A percentile compares a stretch with the other conserved stretches of the same genome.
Evolutionary conservation across 2,797 vertebrate species (phyloP).

Genomic region (Pachyuromys duprasi): DNA sequence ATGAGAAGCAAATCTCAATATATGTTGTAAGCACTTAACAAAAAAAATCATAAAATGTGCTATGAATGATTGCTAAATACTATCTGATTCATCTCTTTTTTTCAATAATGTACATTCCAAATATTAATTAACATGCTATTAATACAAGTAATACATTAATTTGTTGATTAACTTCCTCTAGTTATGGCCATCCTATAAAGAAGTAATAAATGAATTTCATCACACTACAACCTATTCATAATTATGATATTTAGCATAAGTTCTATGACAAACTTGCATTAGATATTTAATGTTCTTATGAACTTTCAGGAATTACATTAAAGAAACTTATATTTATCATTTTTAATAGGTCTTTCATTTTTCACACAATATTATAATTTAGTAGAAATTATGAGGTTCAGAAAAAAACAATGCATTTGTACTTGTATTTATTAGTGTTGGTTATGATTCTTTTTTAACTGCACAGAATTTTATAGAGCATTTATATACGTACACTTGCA

Average conservation of each 20-base stretch:
- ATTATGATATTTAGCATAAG: neutral
- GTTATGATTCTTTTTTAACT: neutral
- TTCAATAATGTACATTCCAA: neutral
- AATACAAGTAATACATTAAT: neutral
- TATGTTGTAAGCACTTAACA: neutral
- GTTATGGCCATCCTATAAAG: neutral
- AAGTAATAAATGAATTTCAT: neutral
- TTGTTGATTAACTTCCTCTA: neutral
- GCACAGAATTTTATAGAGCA: neutral
- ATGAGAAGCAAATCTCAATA: neutral
- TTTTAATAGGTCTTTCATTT: neutral
- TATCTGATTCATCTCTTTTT: neutral
- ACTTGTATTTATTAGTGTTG: constrained; percentile 11
- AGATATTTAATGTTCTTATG: neutral
- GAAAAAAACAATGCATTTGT: neutral
- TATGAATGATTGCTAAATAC: neutral
- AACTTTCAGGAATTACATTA: neutral
- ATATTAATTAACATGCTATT: neutral
- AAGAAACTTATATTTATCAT: neutral
- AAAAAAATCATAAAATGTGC: neutral
- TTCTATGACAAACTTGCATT: neutral
- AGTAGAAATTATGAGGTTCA: neutral
- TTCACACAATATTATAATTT: neutral
- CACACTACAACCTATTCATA: neutral
- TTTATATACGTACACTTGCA: neutral